phyloP scores from a whole-genome alignment of 2,797 vertebrate genomes.

The Chelmon rostratus region DNA sequence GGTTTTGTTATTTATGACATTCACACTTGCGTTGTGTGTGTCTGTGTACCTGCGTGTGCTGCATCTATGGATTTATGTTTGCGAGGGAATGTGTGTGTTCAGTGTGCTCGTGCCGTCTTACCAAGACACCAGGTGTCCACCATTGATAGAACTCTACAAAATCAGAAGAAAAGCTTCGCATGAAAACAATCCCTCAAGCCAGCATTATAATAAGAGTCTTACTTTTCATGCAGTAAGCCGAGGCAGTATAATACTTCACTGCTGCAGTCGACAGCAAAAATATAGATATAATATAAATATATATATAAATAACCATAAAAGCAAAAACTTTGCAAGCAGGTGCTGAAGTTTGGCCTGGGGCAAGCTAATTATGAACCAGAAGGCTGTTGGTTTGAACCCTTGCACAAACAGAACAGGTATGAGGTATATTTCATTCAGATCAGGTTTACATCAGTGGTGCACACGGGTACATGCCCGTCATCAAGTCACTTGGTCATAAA shows the following conservation, averaged over 20 bases:
- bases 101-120: constrained; percentile 76
- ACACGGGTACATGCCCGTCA: neutral
- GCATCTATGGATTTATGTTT: constrained; percentile 14
- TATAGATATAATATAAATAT: constrained; percentile 30
- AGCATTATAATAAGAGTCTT: constrained; percentile 55
- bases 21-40: constrained; percentile 1
- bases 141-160: constrained; percentile 91
- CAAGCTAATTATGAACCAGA: constrained; percentile 47
- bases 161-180: constrained; percentile 56
- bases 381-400: constrained; percentile 42
- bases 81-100: constrained; percentile 14
- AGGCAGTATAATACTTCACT: constrained; percentile 22
- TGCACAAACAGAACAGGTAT: constrained; percentile 31
- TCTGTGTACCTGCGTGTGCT: constrained; percentile 18
- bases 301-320: constrained; percentile 45
- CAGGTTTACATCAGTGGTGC: constrained; percentile 2
- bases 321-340: constrained; percentile 45
- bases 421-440: constrained; percentile 27
- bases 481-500: constrained; percentile 13
- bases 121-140: constrained; percentile 89
- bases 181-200: constrained; percentile 65
- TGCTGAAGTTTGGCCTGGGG: constrained; percentile 35
- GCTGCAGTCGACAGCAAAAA: constrained; percentile 40
- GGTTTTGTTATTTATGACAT: constrained; percentile 45
- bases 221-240: constrained; percentile 33